These are phyloP conservation scores for Xerus inauris DNA, from an alignment of 2,113 vertebrate genomes.

Conservation along the genomic window DNA sequence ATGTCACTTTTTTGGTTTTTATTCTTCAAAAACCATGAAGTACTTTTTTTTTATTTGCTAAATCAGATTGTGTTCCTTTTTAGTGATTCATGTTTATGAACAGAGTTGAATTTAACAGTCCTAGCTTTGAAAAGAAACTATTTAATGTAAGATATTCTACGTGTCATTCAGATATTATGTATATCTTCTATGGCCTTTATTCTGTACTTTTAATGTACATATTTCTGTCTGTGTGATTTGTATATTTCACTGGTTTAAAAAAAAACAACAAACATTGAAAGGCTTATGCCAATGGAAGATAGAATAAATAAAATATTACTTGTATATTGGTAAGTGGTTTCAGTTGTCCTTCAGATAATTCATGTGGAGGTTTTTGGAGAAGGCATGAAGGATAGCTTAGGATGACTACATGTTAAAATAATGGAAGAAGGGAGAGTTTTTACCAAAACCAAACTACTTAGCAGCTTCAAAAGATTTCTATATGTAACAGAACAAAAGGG, in stretches of 20 bases:
- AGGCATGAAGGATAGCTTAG: conserved; percentile 77
- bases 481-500: conserved; percentile 71
- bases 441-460: conserved; percentile 72
- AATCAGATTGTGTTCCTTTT: conserved; percentile 85
- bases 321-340: conserved; percentile 90
- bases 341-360: conserved; percentile 85
- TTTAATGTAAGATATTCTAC: conserved; percentile 93
- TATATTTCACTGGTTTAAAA: conserved; percentile 90
- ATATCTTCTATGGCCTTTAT: conserved; percentile 89
- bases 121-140: conserved; percentile 88
- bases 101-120: conserved; percentile 87
- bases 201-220: conserved; percentile 93
- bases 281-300: conserved; percentile 89
- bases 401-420: conserved; percentile 77
- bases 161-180: conserved; percentile 89
- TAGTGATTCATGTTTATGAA: conserved; percentile 84
- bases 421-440: conserved; percentile 65
- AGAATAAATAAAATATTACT: conserved; percentile 90
- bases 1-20: conserved; percentile 90
- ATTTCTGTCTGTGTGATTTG: conserved; percentile 91
- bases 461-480: conserved; percentile 76
- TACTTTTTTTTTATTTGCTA: conserved; percentile 83
- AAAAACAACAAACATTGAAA: conserved; percentile 82
- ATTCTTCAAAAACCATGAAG: conserved; percentile 87
- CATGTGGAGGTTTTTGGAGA: conserved; percentile 78